A percentile compares a stretch with the other conserved stretches of the same genome.
Conservation (phyloP, 2,113 vertebrate genomes). For the Leptodactylus fuscus region DNA sequence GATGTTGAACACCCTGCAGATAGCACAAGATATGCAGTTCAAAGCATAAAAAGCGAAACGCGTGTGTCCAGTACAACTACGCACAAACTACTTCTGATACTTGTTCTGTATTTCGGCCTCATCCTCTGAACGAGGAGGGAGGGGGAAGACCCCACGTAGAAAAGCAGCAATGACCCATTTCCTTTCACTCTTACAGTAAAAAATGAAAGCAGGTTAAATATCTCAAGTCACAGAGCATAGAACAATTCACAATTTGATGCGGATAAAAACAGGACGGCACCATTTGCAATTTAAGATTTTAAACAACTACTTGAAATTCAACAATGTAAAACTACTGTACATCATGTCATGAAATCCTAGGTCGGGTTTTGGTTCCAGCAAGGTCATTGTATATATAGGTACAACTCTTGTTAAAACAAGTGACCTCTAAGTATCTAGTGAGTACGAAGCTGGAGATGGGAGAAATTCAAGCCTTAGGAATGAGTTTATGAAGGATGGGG, state of each 20-base stretch:
- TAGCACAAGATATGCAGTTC: slow-evolving; percentile 62
- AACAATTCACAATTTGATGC: slow-evolving; percentile 81
- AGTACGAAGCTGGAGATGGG: slow-evolving; percentile 1
- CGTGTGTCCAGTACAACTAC: slow-evolving; percentile 69
- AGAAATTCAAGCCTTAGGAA: slow-evolving; percentile 37
- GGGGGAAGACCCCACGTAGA: slow-evolving; percentile 60
- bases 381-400: slow-evolving; percentile 67
- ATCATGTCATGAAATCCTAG: slow-evolving; percentile 72
- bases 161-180: slow-evolving; percentile 71
- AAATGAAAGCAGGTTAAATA: slow-evolving; percentile 77
- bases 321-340: slow-evolving; percentile 73
- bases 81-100: slow-evolving; percentile 66
- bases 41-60: slow-evolving; percentile 69
- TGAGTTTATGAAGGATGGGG: slow-evolving; percentile 12
- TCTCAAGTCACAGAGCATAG: slow-evolving; percentile 80
- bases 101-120: slow-evolving; percentile 36
- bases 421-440: background rate
- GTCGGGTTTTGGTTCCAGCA: slow-evolving; percentile 69
- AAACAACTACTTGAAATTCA: slow-evolving; percentile 73
- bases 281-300: slow-evolving; percentile 75
- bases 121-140: slow-evolving; percentile 49
- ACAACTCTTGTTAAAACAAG: background rate
- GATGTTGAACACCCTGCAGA: slow-evolving; percentile 69
- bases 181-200: slow-evolving; percentile 67
- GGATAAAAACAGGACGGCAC: slow-evolving; percentile 78